Percentiles rank a stretch among this genome's conserved stretches.
Evolutionary conservation across 2,113 vertebrate genomes (phyloP).

Genomic region (Morone saxatilis): DNA sequence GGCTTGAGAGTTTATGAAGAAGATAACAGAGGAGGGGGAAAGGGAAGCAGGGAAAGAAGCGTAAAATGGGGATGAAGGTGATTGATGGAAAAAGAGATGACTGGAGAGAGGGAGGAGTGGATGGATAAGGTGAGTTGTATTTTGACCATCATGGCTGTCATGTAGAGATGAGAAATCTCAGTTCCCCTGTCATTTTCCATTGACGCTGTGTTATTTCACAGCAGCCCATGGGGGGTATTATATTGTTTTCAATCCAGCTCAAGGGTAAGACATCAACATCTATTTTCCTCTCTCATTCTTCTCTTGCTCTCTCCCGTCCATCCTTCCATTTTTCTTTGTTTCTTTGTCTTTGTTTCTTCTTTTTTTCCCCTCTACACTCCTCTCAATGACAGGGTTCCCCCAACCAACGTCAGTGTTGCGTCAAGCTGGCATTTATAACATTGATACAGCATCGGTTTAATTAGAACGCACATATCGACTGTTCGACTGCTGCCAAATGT

Average conservation of each 20-base stretch:
- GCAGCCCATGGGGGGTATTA: constrained; percentile 46
- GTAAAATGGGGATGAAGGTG: constrained; percentile 37
- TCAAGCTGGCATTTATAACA: constrained; percentile 61
- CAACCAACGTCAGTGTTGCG: constrained; percentile 33
- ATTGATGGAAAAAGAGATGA: constrained; percentile 62
- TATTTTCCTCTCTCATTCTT: constrained; percentile 30
- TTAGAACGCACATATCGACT: constrained; percentile 71
- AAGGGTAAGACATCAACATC: constrained; percentile 61
- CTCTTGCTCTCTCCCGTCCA: neutral
- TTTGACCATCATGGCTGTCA: constrained; percentile 68
- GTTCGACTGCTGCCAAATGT: constrained; percentile 48
- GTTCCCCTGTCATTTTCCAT: constrained; percentile 66
- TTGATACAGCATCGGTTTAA: constrained; percentile 69
- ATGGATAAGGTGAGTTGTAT: constrained; percentile 42
- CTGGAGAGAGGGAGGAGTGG: constrained; percentile 38
- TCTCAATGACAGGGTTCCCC: constrained; percentile 40
- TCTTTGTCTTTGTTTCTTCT: neutral
- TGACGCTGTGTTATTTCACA: constrained; percentile 64
- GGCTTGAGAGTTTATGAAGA: constrained; percentile 3
- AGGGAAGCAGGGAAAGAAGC: neutral
- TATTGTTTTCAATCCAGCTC: constrained; percentile 67
- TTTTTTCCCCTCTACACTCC: neutral
- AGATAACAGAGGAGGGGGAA: constrained; percentile 2
- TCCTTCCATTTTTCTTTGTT: neutral
- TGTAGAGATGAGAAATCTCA: constrained; percentile 52